These are phyloP conservation scores for Chymomyza procnemis DNA, from an alignment of 2,888 invertebrate species.

Conservation along the genomic window DNA sequence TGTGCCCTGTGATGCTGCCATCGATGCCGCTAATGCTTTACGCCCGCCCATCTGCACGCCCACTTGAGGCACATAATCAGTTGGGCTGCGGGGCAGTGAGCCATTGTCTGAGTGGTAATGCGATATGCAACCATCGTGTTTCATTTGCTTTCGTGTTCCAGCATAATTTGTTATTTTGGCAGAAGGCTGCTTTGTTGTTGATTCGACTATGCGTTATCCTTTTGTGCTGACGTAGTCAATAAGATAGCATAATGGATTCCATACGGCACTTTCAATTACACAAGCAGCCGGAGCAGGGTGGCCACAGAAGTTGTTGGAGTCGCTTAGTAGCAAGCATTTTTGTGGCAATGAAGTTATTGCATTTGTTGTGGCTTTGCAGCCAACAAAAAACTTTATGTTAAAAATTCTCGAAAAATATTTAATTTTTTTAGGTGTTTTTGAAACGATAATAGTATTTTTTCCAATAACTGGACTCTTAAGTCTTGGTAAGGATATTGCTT, in stretches of 20 bases:
- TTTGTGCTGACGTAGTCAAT: conserved; percentile 39
- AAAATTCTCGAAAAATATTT: too few species aligned
- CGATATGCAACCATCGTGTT: not conserved
- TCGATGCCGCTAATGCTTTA: conserved; percentile 16
- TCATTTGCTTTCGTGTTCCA: conserved; percentile 47
- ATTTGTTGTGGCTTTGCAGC: too few species aligned
- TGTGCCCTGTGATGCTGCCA: conserved; percentile 28
- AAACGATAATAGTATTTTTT: too few species aligned
- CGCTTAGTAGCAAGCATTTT: too few species aligned
- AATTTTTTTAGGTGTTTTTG: too few species aligned
- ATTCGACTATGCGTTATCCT: conserved; percentile 15
- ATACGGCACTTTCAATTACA: conserved; percentile 10
- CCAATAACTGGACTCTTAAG: too few species aligned
- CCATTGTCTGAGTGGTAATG: not conserved
- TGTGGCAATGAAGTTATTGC: too few species aligned
- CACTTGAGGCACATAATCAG: not conserved
- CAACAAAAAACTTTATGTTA: too few species aligned
- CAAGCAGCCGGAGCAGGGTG: not conserved
- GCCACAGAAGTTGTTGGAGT: too few species aligned
- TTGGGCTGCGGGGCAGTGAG: not conserved
- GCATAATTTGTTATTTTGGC: conserved; percentile 68
- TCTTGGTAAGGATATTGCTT: too few species aligned
- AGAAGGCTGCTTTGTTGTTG: conserved; percentile 39
- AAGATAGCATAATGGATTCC: conserved; percentile 11
- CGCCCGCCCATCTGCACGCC: conserved; percentile 7